Conservation (phyloP, 1,140 invertebrate genomes). For the Drosophila sproati region DNA sequence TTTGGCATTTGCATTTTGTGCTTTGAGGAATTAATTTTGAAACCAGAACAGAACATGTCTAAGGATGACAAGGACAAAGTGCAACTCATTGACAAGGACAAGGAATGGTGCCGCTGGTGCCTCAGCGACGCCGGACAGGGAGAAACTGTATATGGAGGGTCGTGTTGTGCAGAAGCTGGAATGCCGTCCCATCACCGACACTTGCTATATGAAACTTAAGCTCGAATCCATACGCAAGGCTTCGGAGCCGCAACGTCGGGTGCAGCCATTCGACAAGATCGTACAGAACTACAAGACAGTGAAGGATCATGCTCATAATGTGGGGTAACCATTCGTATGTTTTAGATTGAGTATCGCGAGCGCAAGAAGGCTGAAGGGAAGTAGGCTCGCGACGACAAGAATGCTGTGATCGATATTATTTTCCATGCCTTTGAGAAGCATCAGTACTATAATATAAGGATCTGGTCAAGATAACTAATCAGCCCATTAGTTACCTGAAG, state of each 20-base stretch:
- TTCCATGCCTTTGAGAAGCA: conserved; percentile 99
- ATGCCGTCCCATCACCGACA: conserved; percentile 95
- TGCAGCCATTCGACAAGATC: conserved; percentile 92
- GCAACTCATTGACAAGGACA: conserved; percentile 87
- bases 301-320: conserved; percentile 95
- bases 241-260: conserved; percentile 90
- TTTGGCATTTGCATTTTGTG: conserved; percentile 32
- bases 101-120: conserved; percentile 68
- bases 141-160: conserved; percentile 95
- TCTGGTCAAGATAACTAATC: conserved; percentile 92
- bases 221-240: conserved; percentile 93
- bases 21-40: neutral
- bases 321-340: too few relatives aligned
- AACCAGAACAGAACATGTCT: conserved; percentile 59
- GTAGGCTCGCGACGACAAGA: conserved; percentile 97
- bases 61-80: conserved; percentile 80
- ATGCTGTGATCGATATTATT: conserved; percentile 97
- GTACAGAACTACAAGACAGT: conserved; percentile 95
- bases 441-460: conserved; percentile 99
- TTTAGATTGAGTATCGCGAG: conserved; percentile 94
- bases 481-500: conserved; percentile 95
- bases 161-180: conserved; percentile 97
- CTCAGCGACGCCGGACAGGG: conserved; percentile 90
- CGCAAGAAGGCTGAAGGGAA: conserved; percentile 96
- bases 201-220: conserved; percentile 94